Evolutionary conservation across 2,113 vertebrate genomes (phyloP).

Genomic region (Phalacrocorax aristotelis): DNA sequence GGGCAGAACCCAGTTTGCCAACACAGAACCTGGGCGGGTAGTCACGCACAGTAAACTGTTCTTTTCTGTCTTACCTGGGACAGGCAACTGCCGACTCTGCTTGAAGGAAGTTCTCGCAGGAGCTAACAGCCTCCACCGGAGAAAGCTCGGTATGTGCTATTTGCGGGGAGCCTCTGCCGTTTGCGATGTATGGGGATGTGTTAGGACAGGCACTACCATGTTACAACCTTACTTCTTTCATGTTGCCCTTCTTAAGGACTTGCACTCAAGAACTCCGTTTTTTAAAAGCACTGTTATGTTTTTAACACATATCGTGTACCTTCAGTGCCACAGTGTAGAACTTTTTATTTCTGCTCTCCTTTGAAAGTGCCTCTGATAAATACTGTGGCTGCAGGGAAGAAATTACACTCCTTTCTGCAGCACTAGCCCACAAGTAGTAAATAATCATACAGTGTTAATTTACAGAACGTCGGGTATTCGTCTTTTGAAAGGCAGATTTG

Average conservation of each 20-base stretch:
- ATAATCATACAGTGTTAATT: neutral
- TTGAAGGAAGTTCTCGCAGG: neutral
- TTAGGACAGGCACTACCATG: no score
- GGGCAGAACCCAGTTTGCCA: neutral
- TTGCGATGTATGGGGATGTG: fast-evolving
- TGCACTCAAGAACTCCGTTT: neutral
- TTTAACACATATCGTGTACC: neutral
- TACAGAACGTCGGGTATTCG: neutral
- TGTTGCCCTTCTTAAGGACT: neutral
- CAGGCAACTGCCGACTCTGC: fast-evolving
- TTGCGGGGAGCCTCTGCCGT: neutral
- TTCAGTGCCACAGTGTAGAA: neutral
- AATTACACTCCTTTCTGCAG: neutral
- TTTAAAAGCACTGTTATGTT: neutral
- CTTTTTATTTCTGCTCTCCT: neutral
- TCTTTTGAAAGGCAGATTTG: neutral
- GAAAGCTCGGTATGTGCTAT: fast-evolving
- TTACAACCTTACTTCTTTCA: neutral
- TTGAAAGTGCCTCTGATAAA: neutral
- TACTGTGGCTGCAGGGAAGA: neutral
- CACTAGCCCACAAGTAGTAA: neutral
- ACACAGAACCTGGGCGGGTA: no score
- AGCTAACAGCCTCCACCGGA: neutral
- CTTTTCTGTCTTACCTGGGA: neutral
- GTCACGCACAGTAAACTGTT: fast-evolving